phyloP scores from a whole-genome alignment of 2,797 vertebrate genomes.

The Otus scops region DNA sequence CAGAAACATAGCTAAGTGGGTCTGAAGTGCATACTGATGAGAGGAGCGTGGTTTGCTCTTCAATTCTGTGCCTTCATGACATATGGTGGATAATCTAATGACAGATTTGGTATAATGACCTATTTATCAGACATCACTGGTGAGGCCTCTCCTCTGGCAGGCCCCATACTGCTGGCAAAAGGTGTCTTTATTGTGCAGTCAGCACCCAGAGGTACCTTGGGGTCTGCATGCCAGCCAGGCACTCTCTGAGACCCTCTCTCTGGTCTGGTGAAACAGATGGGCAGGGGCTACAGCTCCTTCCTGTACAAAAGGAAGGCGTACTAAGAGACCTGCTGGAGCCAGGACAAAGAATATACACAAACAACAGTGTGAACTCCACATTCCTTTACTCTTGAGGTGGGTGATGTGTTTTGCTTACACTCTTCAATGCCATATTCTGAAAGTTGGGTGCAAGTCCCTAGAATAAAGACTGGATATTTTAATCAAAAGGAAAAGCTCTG shows the following conservation, averaged over 20 bases:
- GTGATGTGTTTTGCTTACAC: not conserved
- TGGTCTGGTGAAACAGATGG: not conserved
- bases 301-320: not conserved
- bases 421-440: not conserved
- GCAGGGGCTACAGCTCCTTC: not conserved
- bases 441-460: not conserved
- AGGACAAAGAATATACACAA: not conserved
- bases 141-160: not conserved
- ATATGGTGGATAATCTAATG: not conserved
- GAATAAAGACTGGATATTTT: not conserved
- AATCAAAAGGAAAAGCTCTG: not conserved
- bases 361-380: not conserved
- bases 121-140: not conserved
- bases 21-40: not conserved
- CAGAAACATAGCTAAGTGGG: not conserved
- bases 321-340: not conserved
- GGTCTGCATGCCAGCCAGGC: not conserved
- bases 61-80: not conserved
- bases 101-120: not conserved
- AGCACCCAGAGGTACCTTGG: not conserved
- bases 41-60: not conserved
- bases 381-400: not conserved
- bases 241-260: not conserved
- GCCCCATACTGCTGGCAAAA: not conserved
- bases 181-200: not conserved